Conservation (phyloP, 23 tunicate species). For the Pegea sp. region DNA sequence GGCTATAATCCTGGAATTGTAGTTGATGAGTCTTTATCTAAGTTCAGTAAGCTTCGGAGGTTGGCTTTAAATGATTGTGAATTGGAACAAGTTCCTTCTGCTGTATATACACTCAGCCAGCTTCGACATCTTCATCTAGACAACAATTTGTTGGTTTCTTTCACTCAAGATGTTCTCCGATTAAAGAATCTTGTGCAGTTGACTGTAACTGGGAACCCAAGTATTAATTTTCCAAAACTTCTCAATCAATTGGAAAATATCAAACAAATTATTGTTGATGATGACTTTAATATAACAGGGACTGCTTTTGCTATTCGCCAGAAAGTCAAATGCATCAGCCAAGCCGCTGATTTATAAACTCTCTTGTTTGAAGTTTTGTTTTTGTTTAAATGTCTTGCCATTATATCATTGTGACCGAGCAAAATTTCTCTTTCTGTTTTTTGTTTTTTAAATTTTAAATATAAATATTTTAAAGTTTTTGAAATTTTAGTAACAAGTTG, state of each 20-base stretch:
- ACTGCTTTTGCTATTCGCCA: not conserved
- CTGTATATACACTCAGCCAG: conserved; percentile 36
- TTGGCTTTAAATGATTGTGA: conserved; percentile 67
- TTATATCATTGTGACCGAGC: no score
- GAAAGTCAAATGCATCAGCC: not conserved
- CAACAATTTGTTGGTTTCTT: conserved; percentile 18
- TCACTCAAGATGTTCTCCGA: conserved; percentile 48
- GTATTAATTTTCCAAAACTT: conserved; percentile 39
- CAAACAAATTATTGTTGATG: conserved; percentile 44
- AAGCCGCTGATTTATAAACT: no score
- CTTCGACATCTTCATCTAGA: conserved; percentile 66
- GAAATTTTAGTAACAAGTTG: no score
- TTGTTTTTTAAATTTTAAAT: no score
- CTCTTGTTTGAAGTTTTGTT: no score
- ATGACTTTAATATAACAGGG: conserved; percentile 14
- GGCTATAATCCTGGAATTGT: conserved; percentile 63
- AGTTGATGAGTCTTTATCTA: conserved; percentile 59
- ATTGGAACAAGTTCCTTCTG: conserved; percentile 21
- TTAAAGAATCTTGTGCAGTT: conserved; percentile 55
- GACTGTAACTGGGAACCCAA: conserved; percentile 60
- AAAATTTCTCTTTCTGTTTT: no score
- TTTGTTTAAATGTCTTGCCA: no score
- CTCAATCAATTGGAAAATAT: conserved; percentile 44
- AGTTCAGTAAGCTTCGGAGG: conserved; percentile 54
- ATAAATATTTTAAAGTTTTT: no score